Conservation (phyloP, 2,888 invertebrate species). For the Tillus elongatus region DNA sequence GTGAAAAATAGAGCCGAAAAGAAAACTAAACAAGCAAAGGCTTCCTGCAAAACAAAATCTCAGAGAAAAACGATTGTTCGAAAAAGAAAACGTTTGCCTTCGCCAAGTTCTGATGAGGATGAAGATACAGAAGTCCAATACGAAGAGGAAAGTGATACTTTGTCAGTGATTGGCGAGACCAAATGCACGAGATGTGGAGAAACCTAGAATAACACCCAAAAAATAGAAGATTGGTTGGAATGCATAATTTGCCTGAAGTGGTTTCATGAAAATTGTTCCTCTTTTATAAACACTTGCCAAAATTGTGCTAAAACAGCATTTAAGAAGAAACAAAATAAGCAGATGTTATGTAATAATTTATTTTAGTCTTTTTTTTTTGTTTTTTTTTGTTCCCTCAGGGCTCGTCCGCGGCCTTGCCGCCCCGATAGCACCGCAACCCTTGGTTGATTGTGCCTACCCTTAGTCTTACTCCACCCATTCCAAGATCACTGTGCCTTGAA, state of each 20-base stretch:
- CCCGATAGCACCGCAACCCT: no score
- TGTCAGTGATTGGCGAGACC: constrained; percentile 13
- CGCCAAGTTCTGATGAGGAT: constrained; percentile 9
- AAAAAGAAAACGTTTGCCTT: constrained; percentile 12
- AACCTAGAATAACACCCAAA: constrained; percentile 16
- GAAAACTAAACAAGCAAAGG: constrained; percentile 2
- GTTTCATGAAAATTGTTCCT: constrained; percentile 18
- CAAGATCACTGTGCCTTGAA: no score
- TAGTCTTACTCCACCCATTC: no score
- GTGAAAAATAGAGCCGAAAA: no score
- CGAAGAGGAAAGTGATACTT: constrained; percentile 14
- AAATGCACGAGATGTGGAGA: constrained; percentile 17
- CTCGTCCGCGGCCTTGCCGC: no score
- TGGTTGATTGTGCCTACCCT: no score
- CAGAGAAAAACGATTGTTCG: constrained; percentile 11
- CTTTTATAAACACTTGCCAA: constrained; percentile 15
- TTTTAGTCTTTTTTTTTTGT: no score
- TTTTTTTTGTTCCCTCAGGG: no score
- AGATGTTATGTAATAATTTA: no score
- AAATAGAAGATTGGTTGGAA: constrained; percentile 16
- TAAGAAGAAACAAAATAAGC: no score
- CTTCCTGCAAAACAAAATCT: constrained; percentile 12
- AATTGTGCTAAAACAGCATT: constrained; percentile 15
- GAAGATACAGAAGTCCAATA: constrained; percentile 12
- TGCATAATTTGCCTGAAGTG: constrained; percentile 17